Evolutionary conservation across 2,113 vertebrate genomes (phyloP).

Genomic region (Montifringilla adamsi): DNA sequence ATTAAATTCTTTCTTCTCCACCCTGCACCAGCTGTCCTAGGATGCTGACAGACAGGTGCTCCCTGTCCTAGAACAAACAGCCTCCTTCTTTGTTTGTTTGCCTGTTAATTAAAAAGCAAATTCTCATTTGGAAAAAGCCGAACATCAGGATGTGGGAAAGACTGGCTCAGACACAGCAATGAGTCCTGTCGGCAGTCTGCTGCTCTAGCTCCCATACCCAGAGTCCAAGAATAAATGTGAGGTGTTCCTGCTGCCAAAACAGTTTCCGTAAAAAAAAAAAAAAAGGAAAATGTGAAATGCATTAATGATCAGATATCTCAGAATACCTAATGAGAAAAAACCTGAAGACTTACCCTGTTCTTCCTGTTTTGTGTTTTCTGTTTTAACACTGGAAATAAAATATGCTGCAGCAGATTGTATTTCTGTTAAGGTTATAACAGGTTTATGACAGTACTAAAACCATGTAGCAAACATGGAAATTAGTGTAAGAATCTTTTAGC

Average conservation of each 20-base stretch:
- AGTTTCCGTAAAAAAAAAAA: neutral
- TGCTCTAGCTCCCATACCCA: neutral
- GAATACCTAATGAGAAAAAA: neutral
- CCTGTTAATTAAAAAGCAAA: conserved; percentile 55
- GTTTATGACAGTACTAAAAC: conserved; percentile 69
- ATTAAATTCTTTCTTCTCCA: neutral
- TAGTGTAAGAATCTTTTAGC: conserved; percentile 23
- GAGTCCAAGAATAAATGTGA: conserved; percentile 23
- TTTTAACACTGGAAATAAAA: conserved; percentile 60
- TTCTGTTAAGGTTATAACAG: conserved; percentile 65
- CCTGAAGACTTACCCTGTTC: neutral
- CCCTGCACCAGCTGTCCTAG: neutral
- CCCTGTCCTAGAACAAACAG: conserved; percentile 39
- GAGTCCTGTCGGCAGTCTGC: neutral
- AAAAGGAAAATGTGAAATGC: neutral
- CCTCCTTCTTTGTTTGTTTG: conserved; percentile 35
- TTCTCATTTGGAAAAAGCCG: neutral
- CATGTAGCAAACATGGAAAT: conserved; percentile 62
- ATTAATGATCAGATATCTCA: conserved; percentile 5
- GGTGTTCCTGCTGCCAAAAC: neutral
- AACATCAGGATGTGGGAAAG: conserved; percentile 16
- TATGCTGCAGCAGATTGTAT: conserved; percentile 40
- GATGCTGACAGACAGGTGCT: neutral
- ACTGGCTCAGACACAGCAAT: neutral
- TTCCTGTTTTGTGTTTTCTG: conserved; percentile 31